Conservation (phyloP, 2,888 invertebrate genomes). For the Erpobdella octoculata region DNA sequence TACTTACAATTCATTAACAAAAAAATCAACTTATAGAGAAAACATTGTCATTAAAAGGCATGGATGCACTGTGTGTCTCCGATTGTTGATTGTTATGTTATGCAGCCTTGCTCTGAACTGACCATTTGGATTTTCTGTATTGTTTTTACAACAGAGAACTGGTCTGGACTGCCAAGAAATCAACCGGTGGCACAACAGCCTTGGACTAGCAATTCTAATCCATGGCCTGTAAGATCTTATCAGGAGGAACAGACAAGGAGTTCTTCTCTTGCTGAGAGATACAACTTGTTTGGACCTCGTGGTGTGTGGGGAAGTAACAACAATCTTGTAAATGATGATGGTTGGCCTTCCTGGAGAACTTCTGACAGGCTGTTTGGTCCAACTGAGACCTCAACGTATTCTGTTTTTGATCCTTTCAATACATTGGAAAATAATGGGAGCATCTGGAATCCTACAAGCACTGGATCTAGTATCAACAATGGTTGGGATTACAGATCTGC, state of each 20-base stretch:
- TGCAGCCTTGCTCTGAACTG: too few relatives aligned
- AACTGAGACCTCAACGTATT: neutral
- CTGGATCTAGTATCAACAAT: constrained; percentile 24
- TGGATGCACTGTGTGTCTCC: too few relatives aligned
- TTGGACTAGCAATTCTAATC: constrained; percentile 4
- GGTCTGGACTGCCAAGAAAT: constrained; percentile 49
- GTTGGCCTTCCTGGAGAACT: neutral
- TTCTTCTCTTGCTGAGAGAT: neutral
- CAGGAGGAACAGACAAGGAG: neutral
- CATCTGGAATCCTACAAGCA: constrained; percentile 36
- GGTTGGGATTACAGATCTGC: constrained; percentile 14
- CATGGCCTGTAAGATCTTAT: neutral
- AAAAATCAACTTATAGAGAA: too few relatives aligned
- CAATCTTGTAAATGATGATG: neutral
- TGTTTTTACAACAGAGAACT: constrained; percentile 39
- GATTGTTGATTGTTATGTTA: too few relatives aligned
- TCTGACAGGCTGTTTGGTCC: neutral
- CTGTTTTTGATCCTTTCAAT: constrained; percentile 37
- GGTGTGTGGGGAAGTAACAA: neutral
- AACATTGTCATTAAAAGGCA: too few relatives aligned
- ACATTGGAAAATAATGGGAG: constrained; percentile 32
- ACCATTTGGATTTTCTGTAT: too few relatives aligned
- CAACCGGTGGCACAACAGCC: constrained; percentile 40
- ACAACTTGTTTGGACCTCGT: neutral
- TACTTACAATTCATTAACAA: neutral